Conservation (phyloP, 1,140 invertebrate species). For the Magallana gigas region DNA sequence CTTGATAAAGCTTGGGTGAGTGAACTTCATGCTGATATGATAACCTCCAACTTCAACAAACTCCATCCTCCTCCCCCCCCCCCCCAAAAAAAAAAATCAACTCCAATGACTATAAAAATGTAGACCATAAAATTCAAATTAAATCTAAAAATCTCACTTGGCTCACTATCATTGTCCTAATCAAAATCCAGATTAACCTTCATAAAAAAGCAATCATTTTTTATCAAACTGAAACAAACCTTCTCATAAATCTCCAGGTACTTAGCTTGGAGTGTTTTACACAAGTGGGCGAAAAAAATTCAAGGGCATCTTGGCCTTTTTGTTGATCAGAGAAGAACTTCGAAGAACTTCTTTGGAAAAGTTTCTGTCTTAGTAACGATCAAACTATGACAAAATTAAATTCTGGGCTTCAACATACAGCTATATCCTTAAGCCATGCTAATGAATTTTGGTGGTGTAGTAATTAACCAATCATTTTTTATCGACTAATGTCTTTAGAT, state of each 20-base stretch:
- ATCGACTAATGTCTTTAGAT: background rate
- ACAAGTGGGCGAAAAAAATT: background rate
- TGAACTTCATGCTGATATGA: background rate
- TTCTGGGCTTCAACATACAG: too few species aligned
- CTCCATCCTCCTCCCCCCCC: too few species aligned
- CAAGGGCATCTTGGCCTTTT: background rate
- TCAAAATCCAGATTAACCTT: conserved; percentile 1
- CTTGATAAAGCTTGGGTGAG: background rate
- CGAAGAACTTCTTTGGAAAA: background rate
- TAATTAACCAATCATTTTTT: background rate
- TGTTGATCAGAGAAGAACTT: background rate
- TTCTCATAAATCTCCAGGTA: conserved; percentile 26
- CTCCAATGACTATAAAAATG: background rate
- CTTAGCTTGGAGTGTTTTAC: conserved; percentile 5
- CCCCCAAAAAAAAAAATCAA: background rate
- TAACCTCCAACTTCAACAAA: background rate
- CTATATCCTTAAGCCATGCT: background rate
- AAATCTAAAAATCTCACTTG: conserved; percentile 26
- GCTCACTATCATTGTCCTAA: conserved; percentile 2
- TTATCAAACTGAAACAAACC: conserved; percentile 14
- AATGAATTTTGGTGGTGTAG: background rate
- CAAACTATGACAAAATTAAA: too few species aligned
- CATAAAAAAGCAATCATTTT: conserved; percentile 25
- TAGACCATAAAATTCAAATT: conserved; percentile 20
- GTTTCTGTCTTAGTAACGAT: too few species aligned